These are phyloP conservation scores for Drosophila parabipectinata DNA, from an alignment of 1,140 invertebrate species.

Conservation along the genomic window DNA sequence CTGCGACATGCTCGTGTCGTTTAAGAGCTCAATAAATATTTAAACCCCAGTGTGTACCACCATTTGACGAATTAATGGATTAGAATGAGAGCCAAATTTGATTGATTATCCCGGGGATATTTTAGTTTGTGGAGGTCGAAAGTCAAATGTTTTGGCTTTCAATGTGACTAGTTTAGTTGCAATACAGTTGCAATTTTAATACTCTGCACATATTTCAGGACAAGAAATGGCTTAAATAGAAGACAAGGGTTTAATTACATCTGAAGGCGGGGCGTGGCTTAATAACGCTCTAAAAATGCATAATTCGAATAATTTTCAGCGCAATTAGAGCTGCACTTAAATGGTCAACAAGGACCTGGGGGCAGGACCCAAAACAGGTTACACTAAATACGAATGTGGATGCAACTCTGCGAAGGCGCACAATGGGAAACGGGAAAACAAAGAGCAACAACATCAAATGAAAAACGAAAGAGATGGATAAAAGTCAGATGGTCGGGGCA, in stretches of 20 bases:
- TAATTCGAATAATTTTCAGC: slow-evolving; percentile 68
- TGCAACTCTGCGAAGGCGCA: slow-evolving; percentile 16
- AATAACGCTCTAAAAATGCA: slow-evolving; percentile 33
- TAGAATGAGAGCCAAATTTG: slow-evolving; percentile 18
- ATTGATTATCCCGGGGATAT: slow-evolving; percentile 17
- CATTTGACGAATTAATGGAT: slow-evolving; percentile 33
- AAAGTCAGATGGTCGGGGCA: slow-evolving; percentile 8
- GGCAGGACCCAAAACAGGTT: slow-evolving; percentile 66
- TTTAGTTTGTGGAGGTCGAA: not conserved
- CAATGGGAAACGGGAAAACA: slow-evolving; percentile 20
- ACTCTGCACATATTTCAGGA: too few relatives aligned
- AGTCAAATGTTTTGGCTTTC: not conserved
- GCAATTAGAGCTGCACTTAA: slow-evolving; percentile 78
- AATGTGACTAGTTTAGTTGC: too few relatives aligned
- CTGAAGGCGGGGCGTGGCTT: not conserved
- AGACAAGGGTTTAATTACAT: slow-evolving; percentile 19
- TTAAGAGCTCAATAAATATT: slow-evolving; percentile 31
- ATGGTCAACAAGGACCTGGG: slow-evolving; percentile 73
- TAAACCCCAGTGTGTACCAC: not conserved
- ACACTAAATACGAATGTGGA: slow-evolving; percentile 60
- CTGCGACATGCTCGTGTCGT: not conserved
- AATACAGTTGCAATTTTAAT: not conserved
- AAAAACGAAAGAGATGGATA: slow-evolving; percentile 8
- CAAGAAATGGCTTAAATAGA: not conserved
- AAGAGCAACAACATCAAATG: slow-evolving; percentile 24